phyloP scores from a whole-genome alignment of 2,888 invertebrate species.

The Melieria crassipennis region DNA sequence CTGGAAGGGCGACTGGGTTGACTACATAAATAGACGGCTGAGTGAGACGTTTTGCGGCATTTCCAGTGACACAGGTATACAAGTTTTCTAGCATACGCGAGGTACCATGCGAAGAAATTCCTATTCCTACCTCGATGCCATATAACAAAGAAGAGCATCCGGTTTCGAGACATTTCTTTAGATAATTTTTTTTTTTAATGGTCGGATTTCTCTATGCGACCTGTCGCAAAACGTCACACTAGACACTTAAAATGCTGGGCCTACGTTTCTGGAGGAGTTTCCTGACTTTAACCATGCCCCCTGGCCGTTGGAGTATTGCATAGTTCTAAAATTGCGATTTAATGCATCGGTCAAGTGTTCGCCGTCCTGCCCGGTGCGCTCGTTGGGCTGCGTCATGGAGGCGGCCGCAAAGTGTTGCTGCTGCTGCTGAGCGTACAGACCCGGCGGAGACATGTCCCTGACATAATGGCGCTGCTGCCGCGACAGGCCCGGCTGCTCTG shows the following conservation, averaged over 20 bases:
- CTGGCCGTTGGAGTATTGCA: conserved; percentile 67
- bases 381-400: conserved; percentile 4
- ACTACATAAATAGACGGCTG: no score
- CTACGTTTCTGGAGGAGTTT: conserved; percentile 54
- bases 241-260: conserved; percentile 35
- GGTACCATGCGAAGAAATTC: no score
- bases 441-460: conserved; percentile 66
- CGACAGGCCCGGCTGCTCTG: conserved; percentile 46
- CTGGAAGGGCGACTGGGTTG: no score
- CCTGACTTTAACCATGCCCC: conserved; percentile 47
- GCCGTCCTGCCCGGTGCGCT: conserved; percentile 44
- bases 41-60: no score
- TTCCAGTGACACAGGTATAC: no score
- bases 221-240: no score
- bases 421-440: conserved; percentile 10
- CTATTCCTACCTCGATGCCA: no score
- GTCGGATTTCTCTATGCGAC: no score
- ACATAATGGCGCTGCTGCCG: conserved; percentile 47
- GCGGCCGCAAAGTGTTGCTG: background rate
- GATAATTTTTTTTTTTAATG: no score
- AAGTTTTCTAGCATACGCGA: no score
- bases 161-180: no score
- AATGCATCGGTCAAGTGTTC: conserved; percentile 75
- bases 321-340: conserved; percentile 75
- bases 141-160: no score